Evolutionary conservation across 2,888 invertebrate species (phyloP).

Genomic region (Platycheirus albimanus): DNA sequence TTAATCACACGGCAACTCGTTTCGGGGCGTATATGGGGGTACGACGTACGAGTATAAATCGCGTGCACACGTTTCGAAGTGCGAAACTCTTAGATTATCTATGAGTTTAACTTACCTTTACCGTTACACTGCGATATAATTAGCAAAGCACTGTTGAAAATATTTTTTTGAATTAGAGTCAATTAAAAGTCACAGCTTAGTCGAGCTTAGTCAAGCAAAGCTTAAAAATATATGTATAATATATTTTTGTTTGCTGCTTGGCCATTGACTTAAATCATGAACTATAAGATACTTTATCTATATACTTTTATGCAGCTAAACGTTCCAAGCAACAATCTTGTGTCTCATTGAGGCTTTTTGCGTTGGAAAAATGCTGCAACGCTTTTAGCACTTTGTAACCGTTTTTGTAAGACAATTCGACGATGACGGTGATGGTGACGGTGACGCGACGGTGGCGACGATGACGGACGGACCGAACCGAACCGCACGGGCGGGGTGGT

Average conservation of each 20-base stretch:
- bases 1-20: constrained; percentile 55
- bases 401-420: constrained; percentile 8
- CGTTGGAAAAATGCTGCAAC: constrained; percentile 15
- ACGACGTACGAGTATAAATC: not conserved
- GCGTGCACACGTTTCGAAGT: constrained; percentile 57
- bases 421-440: too few relatives aligned
- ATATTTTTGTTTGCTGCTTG: constrained; percentile 16
- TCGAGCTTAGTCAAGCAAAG: not conserved
- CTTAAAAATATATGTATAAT: not conserved
- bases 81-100: constrained; percentile 58
- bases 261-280: constrained; percentile 56
- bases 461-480: too few relatives aligned
- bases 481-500: too few relatives aligned
- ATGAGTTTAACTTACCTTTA: constrained; percentile 32
- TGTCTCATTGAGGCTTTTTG: constrained; percentile 8
- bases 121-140: constrained; percentile 64
- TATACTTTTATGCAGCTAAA: constrained; percentile 8
- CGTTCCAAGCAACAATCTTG: not conserved
- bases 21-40: too few relatives aligned
- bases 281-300: constrained; percentile 8
- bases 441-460: not conserved
- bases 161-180: constrained; percentile 61
- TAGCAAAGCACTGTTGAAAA: constrained; percentile 57
- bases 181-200: constrained; percentile 50
- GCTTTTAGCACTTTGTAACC: constrained; percentile 13